A percentile compares a stretch with the other conserved stretches of the same genome.
phyloP scores from a whole-genome alignment of 2,888 invertebrate species.

The Himalopsyche anomala region DNA sequence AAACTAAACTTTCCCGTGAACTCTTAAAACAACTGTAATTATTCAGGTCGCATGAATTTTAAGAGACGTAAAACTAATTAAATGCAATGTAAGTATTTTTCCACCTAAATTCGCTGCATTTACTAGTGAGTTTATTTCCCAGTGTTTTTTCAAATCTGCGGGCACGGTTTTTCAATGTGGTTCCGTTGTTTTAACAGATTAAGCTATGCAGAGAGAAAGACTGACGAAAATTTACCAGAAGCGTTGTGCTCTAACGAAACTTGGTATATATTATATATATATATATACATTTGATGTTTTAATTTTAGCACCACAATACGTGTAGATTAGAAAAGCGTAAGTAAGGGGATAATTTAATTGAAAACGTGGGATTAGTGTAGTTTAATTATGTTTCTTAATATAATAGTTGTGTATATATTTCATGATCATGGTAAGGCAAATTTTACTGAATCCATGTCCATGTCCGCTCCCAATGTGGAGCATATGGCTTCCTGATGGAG shows the following conservation, averaged over 20 bases:
- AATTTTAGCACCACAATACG: neutral
- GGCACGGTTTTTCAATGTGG: conserved; percentile 49
- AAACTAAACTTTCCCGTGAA: no score
- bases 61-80: neutral
- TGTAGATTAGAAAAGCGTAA: neutral
- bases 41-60: no score
- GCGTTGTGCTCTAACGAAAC: neutral
- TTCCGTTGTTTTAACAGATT: conserved; percentile 55
- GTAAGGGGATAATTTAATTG: neutral
- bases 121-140: conserved; percentile 36
- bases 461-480: no score
- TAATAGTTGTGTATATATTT: no score
- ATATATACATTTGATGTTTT: neutral
- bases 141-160: conserved; percentile 48
- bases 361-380: no score
- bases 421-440: no score
- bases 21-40: no score
- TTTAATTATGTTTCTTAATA: no score
- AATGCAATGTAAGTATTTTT: neutral
- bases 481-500: no score
- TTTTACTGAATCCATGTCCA: no score
- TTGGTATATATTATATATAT: neutral
- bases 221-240: conserved; percentile 43
- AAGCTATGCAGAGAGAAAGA: conserved; percentile 47
- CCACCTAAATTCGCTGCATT: conserved; percentile 14